Evolutionary conservation across 2,888 invertebrate species (phyloP).

Genomic region (Chesias legatella): DNA sequence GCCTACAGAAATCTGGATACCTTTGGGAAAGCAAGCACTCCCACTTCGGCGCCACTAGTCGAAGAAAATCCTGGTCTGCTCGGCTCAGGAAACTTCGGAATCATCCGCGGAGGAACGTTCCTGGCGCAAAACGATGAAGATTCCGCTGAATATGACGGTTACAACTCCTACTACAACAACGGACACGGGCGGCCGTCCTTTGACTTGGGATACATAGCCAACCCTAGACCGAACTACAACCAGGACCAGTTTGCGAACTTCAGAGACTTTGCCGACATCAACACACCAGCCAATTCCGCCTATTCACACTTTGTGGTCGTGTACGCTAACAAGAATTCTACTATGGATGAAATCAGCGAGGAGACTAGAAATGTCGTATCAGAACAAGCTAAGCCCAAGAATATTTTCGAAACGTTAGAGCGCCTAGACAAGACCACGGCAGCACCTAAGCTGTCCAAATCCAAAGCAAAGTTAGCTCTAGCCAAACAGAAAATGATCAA

Average conservation of each 20-base stretch:
- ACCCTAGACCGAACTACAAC: conserved; percentile 87
- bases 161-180: conserved; percentile 83
- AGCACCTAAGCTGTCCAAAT: conserved; percentile 75
- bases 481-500: conserved; percentile 65
- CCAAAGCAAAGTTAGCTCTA: conserved; percentile 83
- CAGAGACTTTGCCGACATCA: conserved; percentile 94
- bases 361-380: conserved; percentile 64
- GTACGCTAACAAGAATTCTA: conserved; percentile 90
- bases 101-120: conserved; percentile 92
- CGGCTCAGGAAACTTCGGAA: conserved; percentile 92
- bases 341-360: conserved; percentile 76
- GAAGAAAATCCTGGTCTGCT: conserved; percentile 83
- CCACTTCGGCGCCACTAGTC: conserved; percentile 60
- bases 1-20: conserved; percentile 61
- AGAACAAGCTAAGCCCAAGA: conserved; percentile 81
- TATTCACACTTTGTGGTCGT: conserved; percentile 92
- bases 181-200: conserved; percentile 86
- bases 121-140: conserved; percentile 88
- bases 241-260: conserved; percentile 94
- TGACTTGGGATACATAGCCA: conserved; percentile 81
- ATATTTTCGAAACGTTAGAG: conserved; percentile 90
- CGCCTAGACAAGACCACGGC: conserved; percentile 82
- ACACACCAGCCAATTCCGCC: conserved; percentile 88
- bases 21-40: conserved; percentile 60
- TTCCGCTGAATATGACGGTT: conserved; percentile 73